Conservation (phyloP, 2,797 vertebrate species). For the Enteromius viviparus region DNA sequence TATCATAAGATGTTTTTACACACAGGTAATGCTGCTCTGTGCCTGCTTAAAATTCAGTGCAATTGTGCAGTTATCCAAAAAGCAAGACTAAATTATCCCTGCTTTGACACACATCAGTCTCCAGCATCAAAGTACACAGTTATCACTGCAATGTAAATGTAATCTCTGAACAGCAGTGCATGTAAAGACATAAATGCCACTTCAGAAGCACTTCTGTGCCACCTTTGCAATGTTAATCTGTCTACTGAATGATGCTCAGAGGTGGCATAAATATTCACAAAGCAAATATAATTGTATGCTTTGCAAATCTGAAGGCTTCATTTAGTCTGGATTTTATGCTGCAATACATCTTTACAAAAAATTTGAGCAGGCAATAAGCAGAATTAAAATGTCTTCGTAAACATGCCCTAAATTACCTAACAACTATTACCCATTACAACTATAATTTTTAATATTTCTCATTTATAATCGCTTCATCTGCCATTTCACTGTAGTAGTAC, state of each 20-base stretch:
- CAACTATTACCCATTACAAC: neutral
- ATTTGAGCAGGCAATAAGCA: neutral
- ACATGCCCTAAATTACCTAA: neutral
- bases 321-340: neutral
- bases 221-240: neutral
- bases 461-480: neutral
- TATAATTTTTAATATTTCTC: neutral
- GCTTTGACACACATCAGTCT: neutral
- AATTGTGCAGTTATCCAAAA: neutral
- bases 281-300: neutral
- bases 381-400: neutral
- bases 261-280: neutral
- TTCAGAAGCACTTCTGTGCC: neutral
- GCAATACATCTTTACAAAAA: neutral
- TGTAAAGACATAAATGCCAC: neutral
- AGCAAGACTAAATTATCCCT: neutral
- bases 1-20: neutral
- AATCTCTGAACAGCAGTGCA: neutral
- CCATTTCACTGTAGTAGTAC: neutral
- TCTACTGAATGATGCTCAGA: neutral
- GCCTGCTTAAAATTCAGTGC: neutral
- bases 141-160: neutral
- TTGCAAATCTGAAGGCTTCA: neutral
- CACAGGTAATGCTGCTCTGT: neutral
- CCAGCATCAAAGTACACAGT: neutral